Conservation (phyloP, 2,797 vertebrate genomes). For the Astyanax mexicanus region DNA sequence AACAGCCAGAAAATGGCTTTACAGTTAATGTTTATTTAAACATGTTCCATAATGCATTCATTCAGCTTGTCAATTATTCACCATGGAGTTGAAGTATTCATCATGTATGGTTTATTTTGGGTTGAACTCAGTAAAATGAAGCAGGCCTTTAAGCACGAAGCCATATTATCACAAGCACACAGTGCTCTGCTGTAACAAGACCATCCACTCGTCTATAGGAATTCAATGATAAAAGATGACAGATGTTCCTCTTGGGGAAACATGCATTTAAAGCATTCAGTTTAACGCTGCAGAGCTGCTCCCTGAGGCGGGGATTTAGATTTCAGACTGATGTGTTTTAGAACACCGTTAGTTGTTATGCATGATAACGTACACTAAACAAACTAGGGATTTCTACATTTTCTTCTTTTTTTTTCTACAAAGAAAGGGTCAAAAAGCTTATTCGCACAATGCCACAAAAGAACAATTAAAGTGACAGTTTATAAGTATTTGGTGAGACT, state of each 20-base stretch:
- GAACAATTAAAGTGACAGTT: too few species aligned
- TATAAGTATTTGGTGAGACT: too few species aligned
- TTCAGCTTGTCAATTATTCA: neutral
- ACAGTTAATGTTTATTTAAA: neutral
- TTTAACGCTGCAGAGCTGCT: neutral
- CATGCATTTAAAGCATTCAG: neutral
- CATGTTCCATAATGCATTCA: neutral
- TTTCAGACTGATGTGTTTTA: too few species aligned
- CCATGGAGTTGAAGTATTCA: neutral
- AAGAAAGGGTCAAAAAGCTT: too few species aligned
- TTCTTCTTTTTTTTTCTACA: too few species aligned
- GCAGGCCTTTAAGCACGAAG: neutral
- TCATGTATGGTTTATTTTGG: neutral
- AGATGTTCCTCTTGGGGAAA: neutral
- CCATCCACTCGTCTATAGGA: neutral
- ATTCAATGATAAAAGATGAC: neutral
- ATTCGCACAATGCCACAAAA: neutral
- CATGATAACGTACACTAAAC: neutral
- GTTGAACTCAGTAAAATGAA: neutral
- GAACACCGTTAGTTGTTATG: neutral
- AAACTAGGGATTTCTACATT: too few species aligned
- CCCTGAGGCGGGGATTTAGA: neutral
- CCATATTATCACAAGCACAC: neutral
- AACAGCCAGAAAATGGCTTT: neutral
- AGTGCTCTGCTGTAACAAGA: neutral